phyloP scores from a whole-genome alignment of 2,797 vertebrate genomes.

The Myotis planiceps region DNA sequence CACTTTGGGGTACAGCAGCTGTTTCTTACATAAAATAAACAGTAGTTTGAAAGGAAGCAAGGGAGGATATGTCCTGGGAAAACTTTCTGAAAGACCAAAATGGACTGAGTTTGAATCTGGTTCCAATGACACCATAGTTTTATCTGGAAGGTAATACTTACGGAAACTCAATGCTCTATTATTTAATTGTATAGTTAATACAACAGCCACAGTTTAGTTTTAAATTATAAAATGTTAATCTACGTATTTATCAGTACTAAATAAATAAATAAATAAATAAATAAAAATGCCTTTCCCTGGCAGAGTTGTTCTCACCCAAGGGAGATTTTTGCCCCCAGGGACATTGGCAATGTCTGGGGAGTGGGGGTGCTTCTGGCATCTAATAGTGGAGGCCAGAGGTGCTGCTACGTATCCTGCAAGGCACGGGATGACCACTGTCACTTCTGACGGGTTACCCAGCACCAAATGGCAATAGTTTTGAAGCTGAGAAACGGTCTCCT shows the following conservation, averaged over 20 bases:
- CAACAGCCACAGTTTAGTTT: neutral
- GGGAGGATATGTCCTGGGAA: neutral
- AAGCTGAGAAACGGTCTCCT: neutral
- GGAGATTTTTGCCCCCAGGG: neutral
- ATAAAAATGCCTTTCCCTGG: neutral
- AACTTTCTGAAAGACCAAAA: neutral
- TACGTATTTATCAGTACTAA: neutral
- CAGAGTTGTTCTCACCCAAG: neutral
- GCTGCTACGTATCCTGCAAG: accelerated
- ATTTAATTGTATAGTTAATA: neutral
- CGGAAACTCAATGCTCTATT: neutral
- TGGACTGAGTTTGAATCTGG: neutral
- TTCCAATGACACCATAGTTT: neutral
- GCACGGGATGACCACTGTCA: neutral
- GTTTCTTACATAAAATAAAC: neutral
- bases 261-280: neutral
- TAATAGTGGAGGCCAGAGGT: neutral
- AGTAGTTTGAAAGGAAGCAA: neutral
- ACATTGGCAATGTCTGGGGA: neutral
- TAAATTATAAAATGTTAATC: neutral
- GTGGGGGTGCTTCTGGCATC: neutral
- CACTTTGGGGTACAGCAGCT: neutral
- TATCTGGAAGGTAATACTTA: neutral
- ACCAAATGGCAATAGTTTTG: accelerated
- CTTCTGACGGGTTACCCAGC: too few species aligned